phyloP scores from a whole-genome alignment of 2,888 invertebrate species.

The Drosophila barbarae region DNA sequence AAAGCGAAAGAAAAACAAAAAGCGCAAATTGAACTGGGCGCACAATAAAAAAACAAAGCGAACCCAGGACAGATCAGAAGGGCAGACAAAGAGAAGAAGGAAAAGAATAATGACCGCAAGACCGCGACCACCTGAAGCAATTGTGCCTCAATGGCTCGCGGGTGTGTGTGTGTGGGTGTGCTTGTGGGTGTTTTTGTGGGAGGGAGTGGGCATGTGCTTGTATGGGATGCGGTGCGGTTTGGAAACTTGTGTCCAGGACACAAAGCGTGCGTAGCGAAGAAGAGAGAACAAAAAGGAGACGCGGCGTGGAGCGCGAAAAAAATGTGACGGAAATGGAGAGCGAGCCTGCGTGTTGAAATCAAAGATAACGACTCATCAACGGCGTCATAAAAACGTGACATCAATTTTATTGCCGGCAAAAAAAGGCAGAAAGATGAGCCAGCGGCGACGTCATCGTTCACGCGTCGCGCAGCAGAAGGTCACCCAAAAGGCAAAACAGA shows the following conservation, averaged over 20 bases:
- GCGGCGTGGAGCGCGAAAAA: neutral
- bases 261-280: slow-evolving; percentile 10
- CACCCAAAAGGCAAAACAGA: slow-evolving; percentile 63
- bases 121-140: slow-evolving; percentile 54
- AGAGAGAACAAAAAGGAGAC: slow-evolving; percentile 35
- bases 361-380: slow-evolving; percentile 77
- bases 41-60: slow-evolving; percentile 46
- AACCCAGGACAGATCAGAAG: neutral
- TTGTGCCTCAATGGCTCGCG: slow-evolving; percentile 12
- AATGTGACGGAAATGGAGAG: slow-evolving; percentile 37
- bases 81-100: slow-evolving; percentile 17
- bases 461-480: slow-evolving; percentile 58
- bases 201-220: neutral
- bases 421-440: slow-evolving; percentile 19
- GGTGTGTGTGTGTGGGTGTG: slow-evolving; percentile 5
- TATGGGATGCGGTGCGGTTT: slow-evolving; percentile 14
- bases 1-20: slow-evolving; percentile 64
- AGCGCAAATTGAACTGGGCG: slow-evolving; percentile 64
- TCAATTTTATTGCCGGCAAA: slow-evolving; percentile 68
- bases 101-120: slow-evolving; percentile 51
- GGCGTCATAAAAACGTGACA: slow-evolving; percentile 77
- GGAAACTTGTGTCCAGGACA: slow-evolving; percentile 4
- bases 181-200: neutral
- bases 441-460: slow-evolving; percentile 62
- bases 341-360: slow-evolving; percentile 67